Percentiles rank a stretch among this genome's conserved stretches.
Conservation (phyloP, 2,113 vertebrate species). For the Clinocottus analis region DNA sequence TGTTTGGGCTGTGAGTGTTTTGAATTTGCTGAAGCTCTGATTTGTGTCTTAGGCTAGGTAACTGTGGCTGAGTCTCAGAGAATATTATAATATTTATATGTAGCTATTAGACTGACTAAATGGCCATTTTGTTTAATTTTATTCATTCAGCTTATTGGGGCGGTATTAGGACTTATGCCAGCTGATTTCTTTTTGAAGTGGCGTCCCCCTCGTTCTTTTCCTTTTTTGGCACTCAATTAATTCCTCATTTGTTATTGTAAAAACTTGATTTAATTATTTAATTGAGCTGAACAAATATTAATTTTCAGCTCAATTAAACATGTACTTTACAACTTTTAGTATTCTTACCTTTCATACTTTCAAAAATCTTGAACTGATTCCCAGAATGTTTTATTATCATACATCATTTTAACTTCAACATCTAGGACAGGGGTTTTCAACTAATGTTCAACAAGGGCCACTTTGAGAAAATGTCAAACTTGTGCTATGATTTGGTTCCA, state of each 20-base stretch:
- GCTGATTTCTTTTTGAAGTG: background rate
- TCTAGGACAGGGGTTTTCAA: too few species aligned
- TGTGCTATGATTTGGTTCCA: too few species aligned
- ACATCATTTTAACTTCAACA: background rate
- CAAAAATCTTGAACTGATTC: background rate
- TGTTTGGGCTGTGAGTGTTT: background rate
- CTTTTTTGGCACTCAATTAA: background rate
- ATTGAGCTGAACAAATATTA: too few species aligned
- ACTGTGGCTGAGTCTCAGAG: background rate
- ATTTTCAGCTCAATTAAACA: background rate
- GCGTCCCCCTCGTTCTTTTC: background rate
- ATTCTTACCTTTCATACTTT: background rate
- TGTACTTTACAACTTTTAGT: background rate
- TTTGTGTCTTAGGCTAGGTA: background rate
- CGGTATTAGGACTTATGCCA: background rate
- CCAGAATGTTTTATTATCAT: background rate
- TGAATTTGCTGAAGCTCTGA: background rate
- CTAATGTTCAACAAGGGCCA: too few species aligned
- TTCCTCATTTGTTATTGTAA: background rate
- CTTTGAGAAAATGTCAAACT: too few species aligned
- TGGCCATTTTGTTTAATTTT: background rate
- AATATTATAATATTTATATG: background rate
- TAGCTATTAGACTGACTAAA: constrained; percentile 1
- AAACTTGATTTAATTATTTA: background rate
- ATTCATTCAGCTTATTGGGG: too few species aligned